Evolutionary conservation across 1,140 invertebrate genomes (phyloP).

Genomic region (Cydia pomonella): DNA sequence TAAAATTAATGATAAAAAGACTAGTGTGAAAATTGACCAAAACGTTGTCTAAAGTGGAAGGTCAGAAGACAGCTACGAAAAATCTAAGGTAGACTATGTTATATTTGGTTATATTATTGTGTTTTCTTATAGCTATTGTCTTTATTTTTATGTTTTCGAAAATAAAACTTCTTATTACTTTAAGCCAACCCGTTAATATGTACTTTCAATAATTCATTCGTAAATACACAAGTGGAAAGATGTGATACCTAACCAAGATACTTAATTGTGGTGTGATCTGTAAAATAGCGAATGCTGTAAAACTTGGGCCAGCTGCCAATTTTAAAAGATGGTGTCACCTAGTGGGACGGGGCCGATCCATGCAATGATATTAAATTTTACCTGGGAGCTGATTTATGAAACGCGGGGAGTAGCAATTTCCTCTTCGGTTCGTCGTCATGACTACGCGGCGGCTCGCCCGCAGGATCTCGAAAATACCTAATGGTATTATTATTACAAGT

Average conservation of each 20-base stretch:
- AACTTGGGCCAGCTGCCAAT: constrained; percentile 36
- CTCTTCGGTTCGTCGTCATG: constrained; percentile 60
- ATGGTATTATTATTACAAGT: constrained; percentile 36
- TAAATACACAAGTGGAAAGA: no score
- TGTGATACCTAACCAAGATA: not conserved
- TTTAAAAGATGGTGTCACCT: constrained; percentile 47
- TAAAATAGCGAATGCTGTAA: constrained; percentile 30
- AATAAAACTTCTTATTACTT: no score
- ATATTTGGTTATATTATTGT: no score
- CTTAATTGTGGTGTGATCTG: constrained; percentile 34
- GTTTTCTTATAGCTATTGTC: no score
- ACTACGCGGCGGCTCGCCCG: constrained; percentile 42
- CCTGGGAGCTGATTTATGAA: constrained; percentile 66
- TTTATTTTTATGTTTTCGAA: no score
- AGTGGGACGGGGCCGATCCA: constrained; percentile 41
- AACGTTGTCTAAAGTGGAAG: no score
- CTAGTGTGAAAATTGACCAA: no score
- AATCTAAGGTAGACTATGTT: no score
- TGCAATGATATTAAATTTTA: constrained; percentile 67
- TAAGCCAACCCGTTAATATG: no score
- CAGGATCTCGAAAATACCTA: constrained; percentile 43
- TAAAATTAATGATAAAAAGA: no score
- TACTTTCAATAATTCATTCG: no score
- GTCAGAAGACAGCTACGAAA: no score
- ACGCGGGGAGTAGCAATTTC: constrained; percentile 64